Evolutionary conservation across 2,888 invertebrate genomes (phyloP).

Genomic region (Clusia tigrina): DNA sequence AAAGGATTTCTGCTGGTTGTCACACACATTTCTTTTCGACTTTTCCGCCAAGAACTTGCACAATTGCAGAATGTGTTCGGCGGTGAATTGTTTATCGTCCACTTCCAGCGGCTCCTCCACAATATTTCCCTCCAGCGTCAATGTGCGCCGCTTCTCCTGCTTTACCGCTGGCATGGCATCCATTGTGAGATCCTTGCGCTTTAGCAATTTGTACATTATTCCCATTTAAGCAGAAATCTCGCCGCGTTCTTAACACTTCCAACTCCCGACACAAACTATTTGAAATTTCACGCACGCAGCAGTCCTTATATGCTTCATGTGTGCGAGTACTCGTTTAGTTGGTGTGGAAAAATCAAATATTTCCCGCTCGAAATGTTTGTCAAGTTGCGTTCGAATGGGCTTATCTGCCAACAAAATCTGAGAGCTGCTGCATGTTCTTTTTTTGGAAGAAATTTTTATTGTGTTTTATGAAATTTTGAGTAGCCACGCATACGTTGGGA

Average conservation of each 20-base stretch:
- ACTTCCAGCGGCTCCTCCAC: constrained; percentile 18
- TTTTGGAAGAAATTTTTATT: constrained; percentile 34
- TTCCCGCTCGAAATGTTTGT: constrained; percentile 40
- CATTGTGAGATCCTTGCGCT: constrained; percentile 28
- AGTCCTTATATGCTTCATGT: constrained; percentile 28
- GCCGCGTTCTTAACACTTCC: constrained; percentile 38
- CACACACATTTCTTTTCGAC: constrained; percentile 51
- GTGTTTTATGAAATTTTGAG: constrained; percentile 30
- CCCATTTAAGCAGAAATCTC: constrained; percentile 43
- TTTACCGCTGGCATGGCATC: constrained; percentile 33
- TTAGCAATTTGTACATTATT: constrained; percentile 55
- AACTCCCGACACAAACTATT: constrained; percentile 45
- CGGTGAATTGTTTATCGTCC: constrained; percentile 46
- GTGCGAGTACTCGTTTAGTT: background rate
- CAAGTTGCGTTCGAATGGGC: constrained; percentile 17
- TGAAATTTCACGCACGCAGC: constrained; percentile 29
- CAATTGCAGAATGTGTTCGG: constrained; percentile 52
- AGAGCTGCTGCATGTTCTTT: constrained; percentile 45
- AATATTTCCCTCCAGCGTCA: constrained; percentile 15
- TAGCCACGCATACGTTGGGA: constrained; percentile 27
- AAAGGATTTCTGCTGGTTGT: background rate
- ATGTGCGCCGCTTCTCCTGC: constrained; percentile 13
- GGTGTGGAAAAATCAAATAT: no score
- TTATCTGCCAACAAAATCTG: constrained; percentile 21
- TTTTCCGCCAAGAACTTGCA: constrained; percentile 59